These are phyloP conservation scores for Orthonychiurus folsomi DNA, from an alignment of 2,888 invertebrate genomes.

Conservation along the genomic window DNA sequence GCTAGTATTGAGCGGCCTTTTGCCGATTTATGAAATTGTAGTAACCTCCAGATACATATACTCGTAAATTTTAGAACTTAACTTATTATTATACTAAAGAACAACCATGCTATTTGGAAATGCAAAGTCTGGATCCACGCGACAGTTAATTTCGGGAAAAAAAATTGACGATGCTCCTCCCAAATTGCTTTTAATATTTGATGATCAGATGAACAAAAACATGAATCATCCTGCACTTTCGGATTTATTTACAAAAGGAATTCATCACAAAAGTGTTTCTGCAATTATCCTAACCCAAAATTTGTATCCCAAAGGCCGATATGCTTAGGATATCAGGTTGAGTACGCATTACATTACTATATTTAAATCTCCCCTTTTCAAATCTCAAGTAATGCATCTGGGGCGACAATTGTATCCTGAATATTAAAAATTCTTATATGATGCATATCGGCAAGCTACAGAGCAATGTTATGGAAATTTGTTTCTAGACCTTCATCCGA, in stretches of 20 bases:
- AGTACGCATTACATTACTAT: constrained; percentile 12
- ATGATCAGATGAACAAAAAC: too few species aligned
- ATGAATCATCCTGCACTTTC: too few species aligned
- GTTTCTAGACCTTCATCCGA: constrained; percentile 22
- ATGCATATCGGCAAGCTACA: constrained; percentile 26
- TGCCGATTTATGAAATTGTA: too few species aligned
- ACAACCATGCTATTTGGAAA: too few species aligned
- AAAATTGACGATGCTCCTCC: too few species aligned
- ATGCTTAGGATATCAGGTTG: constrained; percentile 6
- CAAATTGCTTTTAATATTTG: too few species aligned
- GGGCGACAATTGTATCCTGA: constrained; percentile 11
- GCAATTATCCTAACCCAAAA: constrained; percentile 5
- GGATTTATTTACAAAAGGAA: constrained; percentile 4
- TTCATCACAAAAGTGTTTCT: constrained; percentile 10
- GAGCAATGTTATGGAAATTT: constrained; percentile 18
- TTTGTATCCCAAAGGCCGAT: constrained; percentile 5
- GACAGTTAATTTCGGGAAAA: too few species aligned
- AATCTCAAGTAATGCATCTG: constrained; percentile 11
- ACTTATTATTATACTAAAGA: too few species aligned
- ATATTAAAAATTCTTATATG: constrained; percentile 12
- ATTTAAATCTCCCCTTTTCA: constrained; percentile 9
- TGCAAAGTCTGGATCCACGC: too few species aligned
- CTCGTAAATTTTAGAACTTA: too few species aligned
- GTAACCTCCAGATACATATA: too few species aligned
- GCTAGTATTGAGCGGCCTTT: too few species aligned